Conservation (phyloP, 2,113 vertebrate genomes). For the Chloropsis hardwickii region DNA sequence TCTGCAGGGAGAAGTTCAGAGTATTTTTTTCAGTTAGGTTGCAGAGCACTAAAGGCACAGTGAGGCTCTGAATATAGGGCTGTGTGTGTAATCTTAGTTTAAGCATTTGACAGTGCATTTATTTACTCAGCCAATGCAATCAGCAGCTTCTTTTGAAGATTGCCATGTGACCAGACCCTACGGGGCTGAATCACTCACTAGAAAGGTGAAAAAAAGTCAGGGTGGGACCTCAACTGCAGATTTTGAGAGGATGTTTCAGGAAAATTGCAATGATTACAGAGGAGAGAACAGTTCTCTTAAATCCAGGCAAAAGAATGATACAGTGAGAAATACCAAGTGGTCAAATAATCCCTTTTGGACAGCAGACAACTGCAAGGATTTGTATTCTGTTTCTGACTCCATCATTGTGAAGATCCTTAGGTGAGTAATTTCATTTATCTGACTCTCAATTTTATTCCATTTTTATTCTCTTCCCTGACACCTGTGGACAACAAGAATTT, state of each 20-base stretch:
- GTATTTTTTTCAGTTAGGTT: neutral
- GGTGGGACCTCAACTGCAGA: neutral
- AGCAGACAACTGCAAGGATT: neutral
- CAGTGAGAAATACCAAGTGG: neutral
- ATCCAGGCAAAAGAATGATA: neutral
- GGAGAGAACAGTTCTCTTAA: neutral
- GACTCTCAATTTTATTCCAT: neutral
- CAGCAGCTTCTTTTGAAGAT: neutral
- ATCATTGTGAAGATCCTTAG: neutral
- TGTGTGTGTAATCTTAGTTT: neutral
- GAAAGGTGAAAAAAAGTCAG: neutral
- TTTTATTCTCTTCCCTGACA: neutral
- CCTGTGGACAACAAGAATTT: neutral
- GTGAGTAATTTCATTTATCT: neutral
- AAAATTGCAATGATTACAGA: neutral
- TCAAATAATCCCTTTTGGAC: neutral
- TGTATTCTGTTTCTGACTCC: neutral
- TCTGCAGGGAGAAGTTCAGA: neutral
- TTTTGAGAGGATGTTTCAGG: neutral
- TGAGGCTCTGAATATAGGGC: neutral
- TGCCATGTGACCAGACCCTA: accelerated
- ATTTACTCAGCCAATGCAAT: neutral
- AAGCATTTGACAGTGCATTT: neutral
- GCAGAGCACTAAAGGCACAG: neutral
- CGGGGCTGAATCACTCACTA: neutral